Base-by-base conservation (phyloP, 2,888 invertebrate genomes). In the Troglohyphantes excavatus region DNA sequence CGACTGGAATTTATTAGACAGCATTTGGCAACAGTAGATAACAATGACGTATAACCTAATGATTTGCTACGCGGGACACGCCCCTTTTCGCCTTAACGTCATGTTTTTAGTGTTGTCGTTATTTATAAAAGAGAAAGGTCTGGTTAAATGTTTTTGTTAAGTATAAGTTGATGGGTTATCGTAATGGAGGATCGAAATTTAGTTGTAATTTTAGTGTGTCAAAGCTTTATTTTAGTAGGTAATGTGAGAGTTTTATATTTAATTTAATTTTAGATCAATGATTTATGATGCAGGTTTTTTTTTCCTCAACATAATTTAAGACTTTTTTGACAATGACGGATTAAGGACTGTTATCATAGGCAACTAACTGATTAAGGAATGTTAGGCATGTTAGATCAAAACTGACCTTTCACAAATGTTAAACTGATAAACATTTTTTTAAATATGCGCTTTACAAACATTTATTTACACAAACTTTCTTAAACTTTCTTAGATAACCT, bases 1-100 rank as follows among this genome's bases (percentile, higher is more conserved):
- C 75, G 82, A 46, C 82, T 82, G 75, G 88, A 88, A 82, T 88
- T 88, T 88, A 88, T 88, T 82, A 88, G 82, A 81, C 68, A 26
- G 82, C 67, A 70, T 88, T 88, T 82, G 88, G 82, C 88, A 88
- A 88, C 82, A 76, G 88, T 82, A 88, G 88, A 88, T 88, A 88
- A 88, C 88, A 88, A 73, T 88, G 88, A 88, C 82, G 88, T 82
- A 76, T 88, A 21, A 43, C 67, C 61, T 82, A 88, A 88, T 82
- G 88, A 88, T 82, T 88, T 59, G 82, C 75, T 82, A 33, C 59
- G 61, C 81, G 53, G 33, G 81, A 39, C 73, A 82, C 88, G 63
- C 88, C 88, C 76, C 68, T 68, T 70, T 88, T 61, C 67, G 33
- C 33, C 19, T 82, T 63, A 68, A 53, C 43, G 33, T 78, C 59